Base-by-base conservation (phyloP, 2,888 invertebrate genomes). In the Ephialtes manifestator region DNA sequence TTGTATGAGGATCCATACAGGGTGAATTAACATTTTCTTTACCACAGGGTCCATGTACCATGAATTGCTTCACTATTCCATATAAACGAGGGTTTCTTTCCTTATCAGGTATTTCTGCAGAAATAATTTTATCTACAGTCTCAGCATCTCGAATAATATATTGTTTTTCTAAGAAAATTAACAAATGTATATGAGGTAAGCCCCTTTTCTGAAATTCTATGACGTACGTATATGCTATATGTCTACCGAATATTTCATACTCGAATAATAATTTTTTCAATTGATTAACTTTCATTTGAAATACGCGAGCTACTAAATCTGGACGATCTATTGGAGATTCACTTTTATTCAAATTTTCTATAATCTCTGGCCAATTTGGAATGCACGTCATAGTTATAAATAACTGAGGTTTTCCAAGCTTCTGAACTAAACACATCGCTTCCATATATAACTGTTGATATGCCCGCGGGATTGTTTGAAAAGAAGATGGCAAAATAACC, bases 311-410 rank as follows among this genome's bases (percentile, higher is more conserved):
- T 0, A 71, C 89, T 43, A 94, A 81, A 84, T 94, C 93, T 4
- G 93, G 93, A 48, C 94, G 87, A 89, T 93, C 88, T 53, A 81
- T 76, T 10, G 90, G 77, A 75, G 83, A 78, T 88, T 93, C 88
- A n/a, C 87, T 87, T 55, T 53, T 51, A 63, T 70, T 68, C 20
- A 94, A 74, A 86, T 92, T 91, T 70, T 91, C 89, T 31, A 48
- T 67, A 18, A 94, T 94, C 89, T 94, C 94, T 20, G 76, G 84
- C 94, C 94, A 94, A 78, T 91, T 91, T 4, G 93, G 94, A 88
- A 94, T 94, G 82, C 93, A 93, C 0, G 63, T 63, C 39, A 63
- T n/a, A 10, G 55, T 71, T 39, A 71, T 71, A 15, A 71, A 71
- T 18, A 93, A 87, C 81, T 93, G 91, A 28, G 94, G 94, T 80